Evolutionary conservation across 1,140 invertebrate genomes (phyloP).

Genomic region (Idris sp.): DNA sequence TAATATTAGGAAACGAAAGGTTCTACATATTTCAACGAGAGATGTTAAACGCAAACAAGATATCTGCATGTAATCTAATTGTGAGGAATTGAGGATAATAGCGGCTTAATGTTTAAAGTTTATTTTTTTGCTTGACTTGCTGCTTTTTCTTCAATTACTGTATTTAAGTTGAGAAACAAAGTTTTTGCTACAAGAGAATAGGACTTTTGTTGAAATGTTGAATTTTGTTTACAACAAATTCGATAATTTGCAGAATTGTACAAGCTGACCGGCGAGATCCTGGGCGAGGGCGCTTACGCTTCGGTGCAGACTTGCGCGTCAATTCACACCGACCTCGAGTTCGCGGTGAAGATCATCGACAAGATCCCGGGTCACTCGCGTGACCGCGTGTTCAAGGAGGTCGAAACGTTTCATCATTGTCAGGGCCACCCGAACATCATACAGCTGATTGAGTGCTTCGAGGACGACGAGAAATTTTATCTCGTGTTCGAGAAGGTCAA

Average conservation of each 20-base stretch:
- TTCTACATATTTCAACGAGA: too few relatives aligned
- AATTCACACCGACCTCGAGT: constrained; percentile 93
- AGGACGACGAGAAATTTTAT: constrained; percentile 97
- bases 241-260: constrained; percentile 89
- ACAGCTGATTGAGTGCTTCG: constrained; percentile 97
- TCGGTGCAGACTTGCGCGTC: constrained; percentile 96
- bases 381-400: constrained; percentile 96
- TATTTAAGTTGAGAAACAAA: too few relatives aligned
- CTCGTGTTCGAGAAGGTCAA: constrained; percentile 98
- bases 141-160: too few relatives aligned
- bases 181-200: too few relatives aligned
- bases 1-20: too few relatives aligned
- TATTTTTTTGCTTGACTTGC: too few relatives aligned
- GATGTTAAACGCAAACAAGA: too few relatives aligned
- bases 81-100: too few relatives aligned
- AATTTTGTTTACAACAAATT: too few relatives aligned
- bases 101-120: too few relatives aligned
- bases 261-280: constrained; percentile 94
- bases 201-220: too few relatives aligned
- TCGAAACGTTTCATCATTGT: constrained; percentile 99
- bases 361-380: constrained; percentile 95
- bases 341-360: constrained; percentile 98
- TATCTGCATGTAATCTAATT: too few relatives aligned
- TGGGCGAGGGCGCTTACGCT: constrained; percentile 97
- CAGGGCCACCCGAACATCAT: constrained; percentile 98